A percentile compares a stretch with the other conserved stretches of the same genome.
phyloP scores from a whole-genome alignment of 2,797 vertebrate species.

The Mormyrus hasselquistii region DNA sequence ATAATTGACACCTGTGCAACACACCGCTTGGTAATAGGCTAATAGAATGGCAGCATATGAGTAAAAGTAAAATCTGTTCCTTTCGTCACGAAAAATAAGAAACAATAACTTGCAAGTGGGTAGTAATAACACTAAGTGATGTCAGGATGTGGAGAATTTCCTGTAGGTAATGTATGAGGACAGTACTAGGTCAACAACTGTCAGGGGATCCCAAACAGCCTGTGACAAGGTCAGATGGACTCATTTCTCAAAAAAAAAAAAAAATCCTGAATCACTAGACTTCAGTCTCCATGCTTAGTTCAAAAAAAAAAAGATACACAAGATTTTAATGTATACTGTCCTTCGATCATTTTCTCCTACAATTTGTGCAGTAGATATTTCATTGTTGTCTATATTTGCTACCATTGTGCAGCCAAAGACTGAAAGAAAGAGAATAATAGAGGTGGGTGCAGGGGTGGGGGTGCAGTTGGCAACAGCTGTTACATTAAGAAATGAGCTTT shows the following conservation, averaged over 20 bases:
- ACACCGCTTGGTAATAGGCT: background rate
- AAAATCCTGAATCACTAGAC: background rate
- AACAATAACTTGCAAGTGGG: background rate
- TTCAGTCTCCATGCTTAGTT: background rate
- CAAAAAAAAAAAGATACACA: background rate
- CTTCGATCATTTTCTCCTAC: background rate
- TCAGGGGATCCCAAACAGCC: background rate
- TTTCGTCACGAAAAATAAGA: background rate
- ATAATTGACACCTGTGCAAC: background rate
- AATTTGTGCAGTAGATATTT: background rate
- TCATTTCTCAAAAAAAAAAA: background rate
- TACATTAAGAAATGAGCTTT: background rate
- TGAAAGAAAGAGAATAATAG: slow-evolving; percentile 10
- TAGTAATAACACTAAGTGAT: background rate
- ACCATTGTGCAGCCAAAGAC: background rate
- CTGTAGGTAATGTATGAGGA: background rate
- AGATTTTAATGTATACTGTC: background rate
- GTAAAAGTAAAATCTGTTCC: background rate
- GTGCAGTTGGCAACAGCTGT: background rate
- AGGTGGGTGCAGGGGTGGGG: background rate
- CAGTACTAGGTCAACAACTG: background rate
- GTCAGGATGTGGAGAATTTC: background rate
- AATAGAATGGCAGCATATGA: background rate
- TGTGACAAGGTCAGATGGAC: background rate
- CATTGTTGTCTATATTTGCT: background rate